Evolutionary conservation across 1,140 invertebrate species (phyloP).

Genomic region (Calephelis nemesis): DNA sequence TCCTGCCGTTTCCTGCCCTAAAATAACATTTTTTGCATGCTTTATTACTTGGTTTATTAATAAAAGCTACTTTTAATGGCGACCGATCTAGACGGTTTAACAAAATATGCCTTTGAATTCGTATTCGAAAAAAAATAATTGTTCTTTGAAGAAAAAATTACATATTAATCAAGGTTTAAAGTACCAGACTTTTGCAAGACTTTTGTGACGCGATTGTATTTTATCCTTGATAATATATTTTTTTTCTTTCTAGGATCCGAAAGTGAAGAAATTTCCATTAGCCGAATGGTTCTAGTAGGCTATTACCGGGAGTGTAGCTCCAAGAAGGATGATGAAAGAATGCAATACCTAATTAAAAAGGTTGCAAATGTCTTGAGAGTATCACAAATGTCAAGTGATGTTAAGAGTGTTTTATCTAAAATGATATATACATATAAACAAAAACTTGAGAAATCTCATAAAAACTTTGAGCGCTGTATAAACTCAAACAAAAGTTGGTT

Average conservation of each 20-base stretch:
- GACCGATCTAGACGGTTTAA: conserved; percentile 8
- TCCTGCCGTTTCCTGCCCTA: conserved; percentile 1
- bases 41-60: background rate
- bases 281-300: conserved; percentile 5
- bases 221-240: background rate
- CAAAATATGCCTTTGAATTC: conserved; percentile 4
- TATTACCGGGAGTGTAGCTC: conserved; percentile 9
- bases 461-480: conserved; percentile 21
- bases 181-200: background rate
- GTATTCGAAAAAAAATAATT: background rate
- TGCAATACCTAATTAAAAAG: conserved; percentile 3
- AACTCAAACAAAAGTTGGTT: conserved; percentile 21
- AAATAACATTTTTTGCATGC: background rate
- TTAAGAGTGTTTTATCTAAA: conserved; percentile 22
- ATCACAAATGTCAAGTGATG: conserved; percentile 13
- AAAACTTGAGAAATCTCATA: conserved; percentile 20
- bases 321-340: conserved; percentile 4
- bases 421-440: conserved; percentile 21
- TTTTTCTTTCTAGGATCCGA: conserved; percentile 8
- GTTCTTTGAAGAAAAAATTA: background rate
- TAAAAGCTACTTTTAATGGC: conserved; percentile 3
- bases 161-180: background rate
- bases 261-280: conserved; percentile 13
- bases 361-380: background rate
- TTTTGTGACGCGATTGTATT: conserved; percentile 2